Evolutionary conservation across 2,888 invertebrate species (phyloP), one percentile per base, ranked within the genome.

Genomic region (Caenorhabditis becei): DNA sequence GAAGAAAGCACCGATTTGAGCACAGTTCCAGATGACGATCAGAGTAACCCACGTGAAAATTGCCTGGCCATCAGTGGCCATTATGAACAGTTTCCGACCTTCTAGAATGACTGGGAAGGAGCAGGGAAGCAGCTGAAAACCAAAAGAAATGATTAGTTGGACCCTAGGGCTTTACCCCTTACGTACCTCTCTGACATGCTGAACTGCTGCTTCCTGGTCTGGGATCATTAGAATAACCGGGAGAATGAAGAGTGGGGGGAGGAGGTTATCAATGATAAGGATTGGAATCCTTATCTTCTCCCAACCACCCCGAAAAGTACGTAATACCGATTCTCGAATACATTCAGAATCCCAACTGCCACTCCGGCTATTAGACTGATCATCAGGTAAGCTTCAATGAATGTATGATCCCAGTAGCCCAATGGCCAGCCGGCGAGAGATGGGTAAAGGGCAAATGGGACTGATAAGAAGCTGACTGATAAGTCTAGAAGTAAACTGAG

Each of bases 291-390:
- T 20, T 16, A 51, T 10, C 11, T 10, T 8, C 2, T 24, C 8
- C 51, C 51, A 51, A 8, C 23, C 24, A 10, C 8, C 1, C 51
- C 51, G 10, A 24, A 51, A 10, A 51, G 24, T 8, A 51, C 11
- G 10, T 14, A 51, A 11, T 24, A 51, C 11, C 51, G 51, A 11
- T 51, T 51, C n/a, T 51, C 51, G 51, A 51, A 51, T 11, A 41
- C 41, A 11, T 7, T 14, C 14, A 41, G 2, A 14, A 41, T 14
- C 2, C 11, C 2, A 14, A 7, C 2, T 2, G 11, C 41, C 7
- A 41, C 14, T 11, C 49, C 49, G n/a, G n/a, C 8, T 51, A 51
- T 51, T 24, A 49, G 18, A 32, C 11, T 41, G 8, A 41, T 7
- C 2, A 24, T 24, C 24, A 51, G 7, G 24, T 24, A 51, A 11